A percentile compares a stretch with the other conserved stretches of the same genome.
phyloP scores from a whole-genome alignment of 1,140 invertebrate genomes.

The Pachyrhynchus sulphureomaculatus region DNA sequence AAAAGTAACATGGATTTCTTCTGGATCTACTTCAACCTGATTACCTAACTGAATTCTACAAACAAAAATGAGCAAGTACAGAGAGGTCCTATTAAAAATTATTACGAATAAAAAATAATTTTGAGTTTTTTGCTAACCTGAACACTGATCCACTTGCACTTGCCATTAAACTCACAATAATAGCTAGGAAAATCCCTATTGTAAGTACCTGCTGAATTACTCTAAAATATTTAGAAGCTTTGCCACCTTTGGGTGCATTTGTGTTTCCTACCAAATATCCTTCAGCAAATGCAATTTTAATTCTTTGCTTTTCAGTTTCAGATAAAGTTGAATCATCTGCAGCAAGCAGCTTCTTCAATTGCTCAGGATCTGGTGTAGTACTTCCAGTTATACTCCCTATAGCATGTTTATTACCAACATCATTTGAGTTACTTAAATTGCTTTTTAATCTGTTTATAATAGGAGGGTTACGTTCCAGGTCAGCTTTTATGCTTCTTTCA shows the following conservation, averaged over 20 bases:
- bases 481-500: constrained; percentile 66
- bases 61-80: neutral
- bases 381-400: constrained; percentile 8
- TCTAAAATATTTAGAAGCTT: constrained; percentile 70
- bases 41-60: constrained; percentile 75
- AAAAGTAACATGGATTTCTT: constrained; percentile 95
- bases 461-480: constrained; percentile 68
- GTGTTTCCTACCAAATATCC: constrained; percentile 74
- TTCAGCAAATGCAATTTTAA: constrained; percentile 88
- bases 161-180: constrained; percentile 74
- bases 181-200: constrained; percentile 73
- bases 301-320: constrained; percentile 63
- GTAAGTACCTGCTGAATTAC: constrained; percentile 70
- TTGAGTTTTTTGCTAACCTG: constrained; percentile 52
- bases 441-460: constrained; percentile 61
- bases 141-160: constrained; percentile 68
- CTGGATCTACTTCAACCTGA: constrained; percentile 89
- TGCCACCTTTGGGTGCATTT: constrained; percentile 58
- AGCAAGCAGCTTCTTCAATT: constrained; percentile 46
- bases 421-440: constrained; percentile 49
- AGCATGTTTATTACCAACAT: constrained; percentile 25
- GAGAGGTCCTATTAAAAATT: neutral
- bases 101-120: neutral
- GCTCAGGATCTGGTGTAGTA: constrained; percentile 38
- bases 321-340: constrained; percentile 48